Percentiles rank a stretch among this genome's conserved stretches.
Conservation (phyloP, 1,140 invertebrate genomes). For the Solenopsis invicta region DNA sequence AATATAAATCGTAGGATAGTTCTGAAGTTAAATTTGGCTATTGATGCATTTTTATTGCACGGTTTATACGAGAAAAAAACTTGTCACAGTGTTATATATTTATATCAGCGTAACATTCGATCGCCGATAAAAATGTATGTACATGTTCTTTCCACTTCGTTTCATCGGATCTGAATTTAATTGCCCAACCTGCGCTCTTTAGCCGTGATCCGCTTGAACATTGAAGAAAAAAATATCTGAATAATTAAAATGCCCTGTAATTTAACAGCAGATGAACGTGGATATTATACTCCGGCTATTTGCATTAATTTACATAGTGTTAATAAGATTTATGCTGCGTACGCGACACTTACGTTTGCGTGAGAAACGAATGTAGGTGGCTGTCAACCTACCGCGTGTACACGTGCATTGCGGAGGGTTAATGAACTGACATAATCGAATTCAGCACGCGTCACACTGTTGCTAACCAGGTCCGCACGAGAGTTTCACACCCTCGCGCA, state of each 20-base stretch:
- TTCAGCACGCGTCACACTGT: constrained; percentile 52
- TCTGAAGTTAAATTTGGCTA: constrained; percentile 18
- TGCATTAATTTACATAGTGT: constrained; percentile 53
- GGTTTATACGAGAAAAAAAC: neutral
- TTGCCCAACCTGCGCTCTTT: constrained; percentile 14
- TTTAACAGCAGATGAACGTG: constrained; percentile 15
- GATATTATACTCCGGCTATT: constrained; percentile 15
- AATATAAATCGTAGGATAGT: constrained; percentile 28
- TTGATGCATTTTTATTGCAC: constrained; percentile 41
- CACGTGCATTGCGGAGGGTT: constrained; percentile 33
- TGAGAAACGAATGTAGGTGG: constrained; percentile 51
- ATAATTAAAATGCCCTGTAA: constrained; percentile 11
- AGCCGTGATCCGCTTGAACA: neutral
- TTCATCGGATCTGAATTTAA: neutral
- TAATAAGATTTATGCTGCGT: constrained; percentile 39
- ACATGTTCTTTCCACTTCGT: neutral
- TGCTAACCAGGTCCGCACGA: constrained; percentile 40
- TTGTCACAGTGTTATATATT: neutral
- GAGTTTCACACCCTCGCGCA: constrained; percentile 36
- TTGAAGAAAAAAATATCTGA: constrained; percentile 4
- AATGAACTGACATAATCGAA: constrained; percentile 60
- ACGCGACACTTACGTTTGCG: constrained; percentile 35
- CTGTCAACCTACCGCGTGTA: constrained; percentile 45
- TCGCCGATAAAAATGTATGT: neutral
- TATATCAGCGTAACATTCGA: neutral